Conservation (phyloP, 2,888 invertebrate species). For the Apomyelois bistriatella region DNA sequence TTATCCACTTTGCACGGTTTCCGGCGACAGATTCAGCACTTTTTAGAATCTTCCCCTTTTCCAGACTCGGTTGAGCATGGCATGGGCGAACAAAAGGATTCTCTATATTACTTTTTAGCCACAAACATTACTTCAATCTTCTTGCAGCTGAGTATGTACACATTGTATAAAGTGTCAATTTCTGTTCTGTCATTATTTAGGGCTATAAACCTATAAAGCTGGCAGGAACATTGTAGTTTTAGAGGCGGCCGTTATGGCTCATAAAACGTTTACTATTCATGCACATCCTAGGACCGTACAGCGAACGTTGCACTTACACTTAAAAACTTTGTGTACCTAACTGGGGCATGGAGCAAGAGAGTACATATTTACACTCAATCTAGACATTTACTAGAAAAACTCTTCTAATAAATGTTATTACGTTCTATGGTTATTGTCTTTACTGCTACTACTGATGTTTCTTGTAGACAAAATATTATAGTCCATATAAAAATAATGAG, state of each 20-base stretch:
- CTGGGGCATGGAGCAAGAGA: constrained; percentile 8
- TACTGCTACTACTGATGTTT: too few relatives aligned
- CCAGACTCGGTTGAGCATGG: too few relatives aligned
- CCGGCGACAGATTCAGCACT: too few relatives aligned
- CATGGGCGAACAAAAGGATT: too few relatives aligned
- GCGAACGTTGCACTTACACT: constrained; percentile 21
- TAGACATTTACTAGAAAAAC: background rate
- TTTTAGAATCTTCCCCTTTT: too few relatives aligned
- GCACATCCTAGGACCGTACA: constrained; percentile 27
- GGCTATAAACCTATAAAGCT: constrained; percentile 28
- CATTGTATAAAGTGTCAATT: background rate
- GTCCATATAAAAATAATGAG: background rate
- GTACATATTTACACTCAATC: background rate
- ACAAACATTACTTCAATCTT: too few relatives aligned
- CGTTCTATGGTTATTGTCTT: too few relatives aligned
- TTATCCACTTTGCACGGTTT: too few relatives aligned
- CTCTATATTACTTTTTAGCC: too few relatives aligned
- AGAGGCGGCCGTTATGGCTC: constrained; percentile 37
- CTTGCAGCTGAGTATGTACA: background rate
- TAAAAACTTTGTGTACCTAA: constrained; percentile 25
- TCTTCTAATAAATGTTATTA: background rate
- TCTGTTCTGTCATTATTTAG: background rate
- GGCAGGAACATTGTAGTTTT: constrained; percentile 53
- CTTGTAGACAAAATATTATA: background rate
- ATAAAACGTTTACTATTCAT: constrained; percentile 50